These are phyloP conservation scores for Acromyrmex heyeri DNA, from an alignment of 1,140 invertebrate species.

Conservation along the genomic window DNA sequence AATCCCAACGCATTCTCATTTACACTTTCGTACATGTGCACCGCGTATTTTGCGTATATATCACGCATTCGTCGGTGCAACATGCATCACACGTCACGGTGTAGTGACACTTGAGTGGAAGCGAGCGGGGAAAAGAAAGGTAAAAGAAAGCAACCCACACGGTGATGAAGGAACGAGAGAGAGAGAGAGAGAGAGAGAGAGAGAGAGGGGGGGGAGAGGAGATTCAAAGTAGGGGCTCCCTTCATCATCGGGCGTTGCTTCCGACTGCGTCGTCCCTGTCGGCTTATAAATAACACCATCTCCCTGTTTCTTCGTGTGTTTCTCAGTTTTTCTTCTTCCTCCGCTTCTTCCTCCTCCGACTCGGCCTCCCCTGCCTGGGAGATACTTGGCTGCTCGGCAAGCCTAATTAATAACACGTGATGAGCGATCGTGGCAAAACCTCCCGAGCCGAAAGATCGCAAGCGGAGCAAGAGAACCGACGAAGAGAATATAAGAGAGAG, in stretches of 20 bases:
- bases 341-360: conserved; percentile 48
- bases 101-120: conserved; percentile 46
- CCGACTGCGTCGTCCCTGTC: conserved; percentile 71
- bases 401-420: conserved; percentile 86
- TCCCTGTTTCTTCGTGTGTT: conserved; percentile 79
- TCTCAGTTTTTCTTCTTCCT: conserved; percentile 76
- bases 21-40: conserved; percentile 64
- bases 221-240: conserved; percentile 4
- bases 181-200: conserved; percentile 4
- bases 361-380: conserved; percentile 21
- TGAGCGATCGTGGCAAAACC: conserved; percentile 82
- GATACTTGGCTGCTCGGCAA: conserved; percentile 60
- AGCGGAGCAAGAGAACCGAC: conserved; percentile 29
- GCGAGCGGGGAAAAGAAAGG: conserved; percentile 12
- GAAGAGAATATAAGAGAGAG: conserved; percentile 30
- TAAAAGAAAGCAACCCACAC: conserved; percentile 8
- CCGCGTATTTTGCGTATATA: conserved; percentile 67
- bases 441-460: conserved; percentile 64
- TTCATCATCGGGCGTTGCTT: conserved; percentile 69
- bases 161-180: conserved; percentile 28
- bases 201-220: neutral
- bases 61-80: conserved; percentile 59
- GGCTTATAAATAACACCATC: conserved; percentile 86
- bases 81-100: conserved; percentile 55
- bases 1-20: conserved; percentile 60